phyloP scores from a whole-genome alignment of 2,888 invertebrate species.

The Pardosa pseudoannulata region DNA sequence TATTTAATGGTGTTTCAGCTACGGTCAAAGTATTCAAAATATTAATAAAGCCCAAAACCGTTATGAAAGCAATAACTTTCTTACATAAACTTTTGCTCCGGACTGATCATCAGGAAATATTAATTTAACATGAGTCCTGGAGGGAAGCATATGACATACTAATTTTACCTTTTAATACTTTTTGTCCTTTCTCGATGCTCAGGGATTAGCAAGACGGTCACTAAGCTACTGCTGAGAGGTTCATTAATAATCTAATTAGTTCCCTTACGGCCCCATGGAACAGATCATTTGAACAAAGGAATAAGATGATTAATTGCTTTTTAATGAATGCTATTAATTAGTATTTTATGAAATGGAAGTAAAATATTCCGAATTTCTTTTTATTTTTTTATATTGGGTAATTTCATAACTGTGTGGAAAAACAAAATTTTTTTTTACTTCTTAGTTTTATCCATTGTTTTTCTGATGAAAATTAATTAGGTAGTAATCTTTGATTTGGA shows the following conservation, averaged over 20 bases:
- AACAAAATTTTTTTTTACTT: no score
- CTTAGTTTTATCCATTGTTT: no score
- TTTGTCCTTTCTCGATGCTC: background rate
- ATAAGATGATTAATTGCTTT: background rate
- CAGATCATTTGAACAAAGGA: background rate
- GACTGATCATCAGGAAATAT: background rate
- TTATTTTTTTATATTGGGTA: background rate
- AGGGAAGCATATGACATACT: background rate
- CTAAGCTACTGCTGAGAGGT: background rate
- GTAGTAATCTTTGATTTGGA: no score
- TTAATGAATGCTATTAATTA: background rate
- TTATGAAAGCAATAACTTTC: background rate
- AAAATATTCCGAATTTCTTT: background rate
- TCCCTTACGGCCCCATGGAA: background rate
- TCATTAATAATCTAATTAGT: background rate
- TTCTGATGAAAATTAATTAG: no score
- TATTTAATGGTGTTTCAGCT: no score
- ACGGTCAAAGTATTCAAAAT: no score
- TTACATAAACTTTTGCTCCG: background rate
- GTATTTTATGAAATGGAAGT: background rate
- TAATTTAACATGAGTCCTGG: background rate
- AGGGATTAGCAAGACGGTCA: background rate
- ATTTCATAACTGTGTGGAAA: no score
- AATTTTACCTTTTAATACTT: background rate
- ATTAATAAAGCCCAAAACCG: no score